Conservation (phyloP, 2,797 vertebrate genomes). For the Choloepus didactylus region DNA sequence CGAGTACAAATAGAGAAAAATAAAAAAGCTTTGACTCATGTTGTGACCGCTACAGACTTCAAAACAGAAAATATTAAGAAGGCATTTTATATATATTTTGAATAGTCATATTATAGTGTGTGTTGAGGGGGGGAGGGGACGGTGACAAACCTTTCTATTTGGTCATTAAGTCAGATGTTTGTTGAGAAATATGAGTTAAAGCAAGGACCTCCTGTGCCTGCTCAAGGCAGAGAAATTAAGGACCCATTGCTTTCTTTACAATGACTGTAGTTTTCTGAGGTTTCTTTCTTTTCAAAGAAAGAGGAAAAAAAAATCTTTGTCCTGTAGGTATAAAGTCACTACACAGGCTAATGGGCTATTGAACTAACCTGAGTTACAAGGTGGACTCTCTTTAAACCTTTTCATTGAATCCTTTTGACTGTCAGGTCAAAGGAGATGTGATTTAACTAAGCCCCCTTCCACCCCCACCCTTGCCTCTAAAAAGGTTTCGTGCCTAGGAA, state of each 20-base stretch:
- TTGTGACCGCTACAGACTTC: background rate
- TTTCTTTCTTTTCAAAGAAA: constrained; percentile 77
- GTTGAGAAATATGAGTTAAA: background rate
- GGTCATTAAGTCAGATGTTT: background rate
- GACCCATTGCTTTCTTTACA: constrained; percentile 60
- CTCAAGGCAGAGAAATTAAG: constrained; percentile 1
- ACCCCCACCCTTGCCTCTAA: background rate
- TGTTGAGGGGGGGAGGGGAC: background rate
- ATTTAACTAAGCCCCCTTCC: constrained; percentile 80
- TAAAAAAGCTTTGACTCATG: background rate
- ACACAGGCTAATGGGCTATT: constrained; percentile 87
- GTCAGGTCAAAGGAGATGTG: constrained; percentile 83
- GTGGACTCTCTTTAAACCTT: constrained; percentile 82
- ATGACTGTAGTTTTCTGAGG: constrained; percentile 71
- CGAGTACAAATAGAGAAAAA: background rate
- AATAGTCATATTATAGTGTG: background rate
- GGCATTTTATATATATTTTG: background rate
- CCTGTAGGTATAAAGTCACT: constrained; percentile 85
- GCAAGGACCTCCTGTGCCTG: accelerated
- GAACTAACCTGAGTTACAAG: constrained; percentile 84
- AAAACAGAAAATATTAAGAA: background rate
- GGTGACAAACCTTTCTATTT: background rate
- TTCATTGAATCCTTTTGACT: constrained; percentile 85
- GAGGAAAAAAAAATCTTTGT: constrained; percentile 26
- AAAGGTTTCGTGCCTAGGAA: constrained; percentile 81